phyloP scores from a whole-genome alignment of 2,888 invertebrate genomes.

The Orchestes rusci region DNA sequence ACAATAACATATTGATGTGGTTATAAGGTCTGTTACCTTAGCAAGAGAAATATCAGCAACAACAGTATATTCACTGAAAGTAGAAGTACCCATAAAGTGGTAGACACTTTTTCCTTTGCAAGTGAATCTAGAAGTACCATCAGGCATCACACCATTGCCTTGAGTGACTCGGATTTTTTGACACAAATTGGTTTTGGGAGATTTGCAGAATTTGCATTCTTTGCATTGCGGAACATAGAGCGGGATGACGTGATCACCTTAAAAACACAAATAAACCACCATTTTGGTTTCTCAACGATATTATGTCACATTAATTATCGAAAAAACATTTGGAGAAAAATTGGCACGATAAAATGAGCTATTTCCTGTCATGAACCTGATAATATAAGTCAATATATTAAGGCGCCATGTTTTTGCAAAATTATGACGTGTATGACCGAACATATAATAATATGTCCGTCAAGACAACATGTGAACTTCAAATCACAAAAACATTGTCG shows the following conservation, averaged over 20 bases:
- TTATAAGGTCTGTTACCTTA: constrained; percentile 56
- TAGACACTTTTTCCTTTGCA: constrained; percentile 71
- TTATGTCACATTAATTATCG: too few species aligned
- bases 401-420: too few species aligned
- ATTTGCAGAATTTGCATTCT: constrained; percentile 93
- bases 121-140: constrained; percentile 80
- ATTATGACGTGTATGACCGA: too few species aligned
- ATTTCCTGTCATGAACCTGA: too few species aligned
- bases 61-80: constrained; percentile 91
- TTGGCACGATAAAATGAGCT: too few species aligned
- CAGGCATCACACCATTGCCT: constrained; percentile 87
- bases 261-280: constrained; percentile 6
- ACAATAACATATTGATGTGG: neutral
- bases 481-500: too few species aligned
- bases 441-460: too few species aligned
- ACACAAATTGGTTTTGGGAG: constrained; percentile 94
- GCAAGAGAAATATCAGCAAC: constrained; percentile 91
- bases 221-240: constrained; percentile 95
- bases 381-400: too few species aligned
- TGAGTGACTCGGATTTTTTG: constrained; percentile 83
- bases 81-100: constrained; percentile 97
- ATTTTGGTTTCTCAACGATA: neutral
- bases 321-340: too few species aligned
- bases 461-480: too few species aligned
- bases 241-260: constrained; percentile 94